phyloP scores from a whole-genome alignment of 2,888 invertebrate species.

The Camponotus fellah region DNA sequence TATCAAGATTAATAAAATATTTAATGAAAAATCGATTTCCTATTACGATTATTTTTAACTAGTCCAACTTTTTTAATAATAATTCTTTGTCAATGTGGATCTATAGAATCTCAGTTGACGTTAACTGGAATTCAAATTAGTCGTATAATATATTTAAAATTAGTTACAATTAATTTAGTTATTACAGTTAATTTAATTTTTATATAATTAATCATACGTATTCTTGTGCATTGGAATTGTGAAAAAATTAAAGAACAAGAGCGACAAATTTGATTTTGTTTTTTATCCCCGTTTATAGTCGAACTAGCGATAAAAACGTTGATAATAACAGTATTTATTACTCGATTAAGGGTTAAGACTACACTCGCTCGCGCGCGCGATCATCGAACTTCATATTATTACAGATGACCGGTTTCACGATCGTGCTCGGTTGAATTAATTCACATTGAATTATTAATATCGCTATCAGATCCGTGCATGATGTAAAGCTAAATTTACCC shows the following conservation, averaged over 20 bases:
- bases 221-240: background rate
- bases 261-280: constrained; percentile 23
- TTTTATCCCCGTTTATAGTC: constrained; percentile 14
- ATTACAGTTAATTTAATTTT: constrained; percentile 2
- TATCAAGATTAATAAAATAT: background rate
- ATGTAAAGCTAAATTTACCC: constrained; percentile 13
- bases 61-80: background rate
- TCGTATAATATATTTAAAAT: background rate
- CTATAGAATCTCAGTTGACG: background rate
- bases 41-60: background rate
- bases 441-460: background rate
- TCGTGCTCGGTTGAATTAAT: constrained; percentile 30
- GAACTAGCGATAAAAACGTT: constrained; percentile 3
- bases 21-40: background rate
- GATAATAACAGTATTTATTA: constrained; percentile 33
- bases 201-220: background rate
- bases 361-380: background rate
- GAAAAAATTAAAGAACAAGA: background rate
- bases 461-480: background rate
- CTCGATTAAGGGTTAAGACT: background rate
- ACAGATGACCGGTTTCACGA: constrained; percentile 35
- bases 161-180: background rate
- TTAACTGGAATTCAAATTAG: background rate
- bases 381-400: constrained; percentile 36
- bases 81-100: background rate